Conservation (phyloP, 2,888 invertebrate genomes). For the Argyra leucocephala region DNA sequence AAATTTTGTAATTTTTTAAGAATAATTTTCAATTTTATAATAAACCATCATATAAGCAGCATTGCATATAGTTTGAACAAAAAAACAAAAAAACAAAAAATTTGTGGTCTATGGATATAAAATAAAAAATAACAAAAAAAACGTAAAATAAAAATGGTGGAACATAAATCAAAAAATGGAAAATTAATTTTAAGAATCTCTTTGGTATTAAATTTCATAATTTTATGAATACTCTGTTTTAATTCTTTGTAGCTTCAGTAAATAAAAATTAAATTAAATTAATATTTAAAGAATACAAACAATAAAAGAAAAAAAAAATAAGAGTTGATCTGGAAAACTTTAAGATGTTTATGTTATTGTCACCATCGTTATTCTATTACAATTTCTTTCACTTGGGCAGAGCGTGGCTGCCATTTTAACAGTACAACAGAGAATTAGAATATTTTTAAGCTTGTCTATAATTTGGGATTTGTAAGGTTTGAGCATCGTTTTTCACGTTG, state of each 20-base stretch:
- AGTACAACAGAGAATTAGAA: too few relatives aligned
- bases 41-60: not conserved
- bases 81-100: not conserved
- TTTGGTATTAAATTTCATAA: not conserved
- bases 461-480: too few relatives aligned
- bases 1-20: not conserved
- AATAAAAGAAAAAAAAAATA: too few relatives aligned
- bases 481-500: too few relatives aligned
- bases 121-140: too few relatives aligned
- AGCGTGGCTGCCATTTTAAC: too few relatives aligned
- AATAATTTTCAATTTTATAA: not conserved
- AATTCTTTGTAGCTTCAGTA: not conserved
- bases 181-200: conserved; percentile 1
- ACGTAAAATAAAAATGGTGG: not conserved
- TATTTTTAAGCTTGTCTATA: too few relatives aligned
- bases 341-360: too few relatives aligned
- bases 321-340: too few relatives aligned
- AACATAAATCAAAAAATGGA: not conserved
- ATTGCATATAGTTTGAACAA: not conserved
- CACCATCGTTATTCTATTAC: too few relatives aligned
- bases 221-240: not conserved
- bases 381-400: too few relatives aligned
- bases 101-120: not conserved
- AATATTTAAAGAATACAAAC: not conserved
- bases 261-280: not conserved